Evolutionary conservation across 2,113 vertebrate genomes (phyloP).

Genomic region (Actinemys pallida): DNA sequence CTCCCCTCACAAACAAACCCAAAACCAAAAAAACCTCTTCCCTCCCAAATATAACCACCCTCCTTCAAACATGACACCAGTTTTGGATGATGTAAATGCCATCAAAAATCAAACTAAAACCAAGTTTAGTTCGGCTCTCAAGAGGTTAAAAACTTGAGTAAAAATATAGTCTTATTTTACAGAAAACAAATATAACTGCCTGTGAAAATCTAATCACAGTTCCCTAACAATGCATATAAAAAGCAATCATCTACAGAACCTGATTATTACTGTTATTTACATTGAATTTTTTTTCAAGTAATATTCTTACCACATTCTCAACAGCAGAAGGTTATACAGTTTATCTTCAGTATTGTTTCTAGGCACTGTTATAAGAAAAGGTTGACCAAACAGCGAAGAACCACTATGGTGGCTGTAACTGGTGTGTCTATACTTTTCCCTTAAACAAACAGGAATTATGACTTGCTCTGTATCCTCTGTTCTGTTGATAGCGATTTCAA

Average conservation of each 20-base stretch:
- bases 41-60: neutral
- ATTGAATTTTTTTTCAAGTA: neutral
- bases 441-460: conserved; percentile 94
- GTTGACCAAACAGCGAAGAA: conserved; percentile 94
- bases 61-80: neutral
- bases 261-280: neutral
- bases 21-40: neutral
- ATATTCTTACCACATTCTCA: conserved; percentile 90
- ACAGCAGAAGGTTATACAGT: conserved; percentile 94
- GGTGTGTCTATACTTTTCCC: conserved; percentile 96
- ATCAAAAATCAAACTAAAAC: conserved; percentile 13
- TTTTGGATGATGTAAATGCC: neutral
- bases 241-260: neutral
- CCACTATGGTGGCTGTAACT: conserved; percentile 95
- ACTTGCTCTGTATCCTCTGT: conserved; percentile 95
- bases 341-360: conserved; percentile 96
- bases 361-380: conserved; percentile 96
- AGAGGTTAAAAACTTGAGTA: neutral
- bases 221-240: neutral
- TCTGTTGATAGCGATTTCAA: conserved; percentile 90
- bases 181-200: neutral
- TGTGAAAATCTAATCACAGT: neutral
- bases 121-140: neutral
- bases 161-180: neutral
- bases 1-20: neutral